Base-by-base conservation (phyloP, 2,888 invertebrate species). In the Sphecodes monilicornis region DNA sequence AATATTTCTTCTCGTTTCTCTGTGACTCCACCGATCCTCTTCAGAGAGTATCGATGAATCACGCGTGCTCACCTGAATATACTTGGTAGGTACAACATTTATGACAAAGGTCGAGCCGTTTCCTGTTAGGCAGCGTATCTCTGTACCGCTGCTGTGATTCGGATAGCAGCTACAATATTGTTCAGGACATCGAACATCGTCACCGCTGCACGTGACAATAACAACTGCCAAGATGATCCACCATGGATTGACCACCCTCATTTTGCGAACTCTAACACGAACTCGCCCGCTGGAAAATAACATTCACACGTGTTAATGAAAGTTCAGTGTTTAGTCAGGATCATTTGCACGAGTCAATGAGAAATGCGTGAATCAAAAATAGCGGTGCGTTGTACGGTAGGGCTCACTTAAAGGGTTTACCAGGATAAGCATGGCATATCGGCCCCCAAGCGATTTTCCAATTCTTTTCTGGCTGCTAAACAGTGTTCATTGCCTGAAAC, bases 121-220 rank as follows among this genome's bases (percentile, higher is more conserved):
- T 3, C 39, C 79, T 2, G 80, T 85, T 0, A 57, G 50, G 50
- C 93, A 93, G 29, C 77, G 64, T n/a, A 92, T 84, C 76, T 91
- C 90, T 54, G 85, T 85, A 22, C 84, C 88, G 0, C 80, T 82
- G 3, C 72, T 68, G 3, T 76, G 76, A 57, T 76, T 84, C 4
- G 26, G 46, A 13, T 82, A 60, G 36, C 90, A 90, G 4, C 0
- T 75, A 29, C 90, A 90, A 22, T 26, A 29, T 0, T 50, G 43
- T 8, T 66, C 54, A 4, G 89, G 87, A 32, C 89, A 89, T 32
- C 69, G 76, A 32, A 71, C 54, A 0, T 74, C 82, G 22, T 69
- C 76, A 8, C 72, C 70, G 18, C 70, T 78, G 39, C 73, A 18
- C 43, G 69, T 10, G n/a, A 22, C n/a, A 41, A 84, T 29, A 18